A percentile compares a stretch with the other conserved stretches of the same genome.
Conservation (phyloP, 1,140 invertebrate genomes). For the Geopemphigus sp. region DNA sequence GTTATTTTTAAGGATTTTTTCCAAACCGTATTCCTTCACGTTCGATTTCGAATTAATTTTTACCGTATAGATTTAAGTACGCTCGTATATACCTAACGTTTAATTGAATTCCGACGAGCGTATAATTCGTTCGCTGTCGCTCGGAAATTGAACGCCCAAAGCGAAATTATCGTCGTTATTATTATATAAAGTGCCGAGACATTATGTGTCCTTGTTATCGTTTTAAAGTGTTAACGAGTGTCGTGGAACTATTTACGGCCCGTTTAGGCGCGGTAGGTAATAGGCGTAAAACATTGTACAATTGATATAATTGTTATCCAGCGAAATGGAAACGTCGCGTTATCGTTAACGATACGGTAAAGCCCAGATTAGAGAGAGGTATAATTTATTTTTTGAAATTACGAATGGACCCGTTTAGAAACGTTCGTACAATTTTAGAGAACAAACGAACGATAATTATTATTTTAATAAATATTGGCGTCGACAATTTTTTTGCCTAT, state of each 20-base stretch:
- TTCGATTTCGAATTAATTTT: no score
- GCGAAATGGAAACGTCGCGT: not conserved
- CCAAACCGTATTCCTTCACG: no score
- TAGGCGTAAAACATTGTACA: slow-evolving; percentile 2
- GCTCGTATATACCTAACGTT: no score
- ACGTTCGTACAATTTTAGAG: not conserved
- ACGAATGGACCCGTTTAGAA: not conserved
- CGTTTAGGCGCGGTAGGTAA: not conserved
- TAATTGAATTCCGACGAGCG: no score
- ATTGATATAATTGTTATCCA: not conserved
- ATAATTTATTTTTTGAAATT: not conserved
- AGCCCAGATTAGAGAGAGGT: not conserved
- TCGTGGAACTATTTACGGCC: not conserved
- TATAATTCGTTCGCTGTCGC: no score
- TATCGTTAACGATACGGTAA: not conserved
- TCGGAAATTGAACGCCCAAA: not conserved
- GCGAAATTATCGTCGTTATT: not conserved
- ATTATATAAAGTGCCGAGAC: not conserved
- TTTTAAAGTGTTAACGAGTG: not conserved
- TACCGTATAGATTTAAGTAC: no score
- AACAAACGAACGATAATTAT: no score
- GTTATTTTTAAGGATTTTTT: no score
- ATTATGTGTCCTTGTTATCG: not conserved
- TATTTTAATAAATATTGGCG: no score
- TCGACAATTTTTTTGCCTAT: no score